Conservation (phyloP, 2,797 vertebrate genomes). For the Melanotaenia parkinsoni region DNA sequence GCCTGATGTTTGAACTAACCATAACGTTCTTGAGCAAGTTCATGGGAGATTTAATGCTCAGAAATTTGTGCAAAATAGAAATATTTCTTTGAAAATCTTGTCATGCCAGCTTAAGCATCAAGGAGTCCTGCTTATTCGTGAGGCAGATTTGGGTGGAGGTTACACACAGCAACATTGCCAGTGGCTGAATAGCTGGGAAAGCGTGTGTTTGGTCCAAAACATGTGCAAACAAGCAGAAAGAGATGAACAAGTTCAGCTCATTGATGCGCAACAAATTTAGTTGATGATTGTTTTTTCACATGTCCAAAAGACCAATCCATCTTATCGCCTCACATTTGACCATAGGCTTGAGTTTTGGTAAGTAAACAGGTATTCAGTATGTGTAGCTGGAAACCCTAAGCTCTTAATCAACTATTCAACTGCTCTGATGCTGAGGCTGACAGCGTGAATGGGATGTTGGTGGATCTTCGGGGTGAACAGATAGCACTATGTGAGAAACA, state of each 20-base stretch:
- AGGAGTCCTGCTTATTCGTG: neutral
- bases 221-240: conserved; percentile 48
- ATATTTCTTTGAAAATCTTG: conserved; percentile 38
- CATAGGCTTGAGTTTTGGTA: conserved; percentile 23
- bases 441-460: conserved; percentile 57
- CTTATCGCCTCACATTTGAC: neutral
- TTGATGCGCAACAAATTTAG: conserved; percentile 13
- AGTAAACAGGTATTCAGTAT: conserved; percentile 32
- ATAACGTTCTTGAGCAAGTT: neutral
- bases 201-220: neutral
- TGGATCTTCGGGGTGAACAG: conserved; percentile 39
- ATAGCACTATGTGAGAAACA: conserved; percentile 48
- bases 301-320: neutral
- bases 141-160: conserved; percentile 28
- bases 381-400: conserved; percentile 23
- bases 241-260: neutral
- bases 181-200: conserved; percentile 24
- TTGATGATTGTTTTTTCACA: conserved; percentile 14
- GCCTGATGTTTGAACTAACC: neutral
- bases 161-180: conserved; percentile 10
- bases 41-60: conserved; percentile 15
- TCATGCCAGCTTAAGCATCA: conserved; percentile 17
- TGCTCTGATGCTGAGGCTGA: conserved; percentile 25
- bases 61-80: conserved; percentile 15
- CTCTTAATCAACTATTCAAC: conserved; percentile 28